Evolutionary conservation across 2,113 vertebrate species (phyloP), one percentile per base, ranked within the genome.

Genomic region (Canis aureus): DNA sequence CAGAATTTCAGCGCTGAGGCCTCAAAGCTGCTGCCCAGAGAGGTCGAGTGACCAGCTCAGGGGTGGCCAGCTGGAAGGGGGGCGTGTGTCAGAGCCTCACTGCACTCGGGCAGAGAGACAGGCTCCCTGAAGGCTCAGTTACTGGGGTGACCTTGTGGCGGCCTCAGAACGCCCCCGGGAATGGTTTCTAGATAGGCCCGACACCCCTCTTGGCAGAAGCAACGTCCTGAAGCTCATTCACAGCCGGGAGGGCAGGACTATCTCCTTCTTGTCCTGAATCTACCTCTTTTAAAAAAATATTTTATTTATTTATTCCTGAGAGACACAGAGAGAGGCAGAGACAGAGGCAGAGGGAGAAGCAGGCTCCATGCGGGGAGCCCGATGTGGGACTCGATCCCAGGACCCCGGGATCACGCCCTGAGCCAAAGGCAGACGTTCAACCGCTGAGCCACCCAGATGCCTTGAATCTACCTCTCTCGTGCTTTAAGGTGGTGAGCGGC

Each of bases 21-120:
- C 19, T 82, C 57, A n/a, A 16, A 35, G 4, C 23, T 11, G 51
- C 74, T 15, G 23, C 29, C 13, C 83, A 19, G 71, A 59, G 89
- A 60, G 32, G 20, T 1, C 13, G 27, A 20, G 53, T 2, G 51
- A 25, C 25, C 0, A 0, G 51, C 22, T 51, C 17, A 3, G 73
- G n/a, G 0, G 79, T 2, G 3, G 11, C 25, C 71, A 15, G 35
- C 38, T 25, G 0, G 22, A 57, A 43, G 57, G 27, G 0, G 19
- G 25, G n/a, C 29, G 38, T 23, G 43, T 5, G 17, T 49, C 23
- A 2, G 85, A 66, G 35, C n/a, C 16, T 27, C 57, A 2, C 20
- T 0, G 0, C 29, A 3, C 73, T 22, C 27, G 10, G 64, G 87
- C 60, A 11, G 81, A 19, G 38, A 20, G 17, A 20, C 4, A 4